Evolutionary conservation across 2,797 vertebrate genomes (phyloP).

Genomic region (Stomatorhinus walkeri): DNA sequence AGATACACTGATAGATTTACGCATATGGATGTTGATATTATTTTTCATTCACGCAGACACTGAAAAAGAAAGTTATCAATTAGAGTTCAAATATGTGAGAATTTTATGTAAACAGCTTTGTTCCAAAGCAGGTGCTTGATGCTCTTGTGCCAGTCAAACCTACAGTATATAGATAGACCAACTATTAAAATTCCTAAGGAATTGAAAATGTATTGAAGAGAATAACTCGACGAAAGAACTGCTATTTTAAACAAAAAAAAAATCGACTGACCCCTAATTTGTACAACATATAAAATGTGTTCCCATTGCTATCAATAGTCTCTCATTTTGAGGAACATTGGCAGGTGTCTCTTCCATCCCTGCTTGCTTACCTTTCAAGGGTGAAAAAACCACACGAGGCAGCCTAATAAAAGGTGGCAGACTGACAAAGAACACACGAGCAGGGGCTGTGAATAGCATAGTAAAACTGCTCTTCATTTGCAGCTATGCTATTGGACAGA

Average conservation of each 20-base stretch:
- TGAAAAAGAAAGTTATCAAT: neutral
- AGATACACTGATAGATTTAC: neutral
- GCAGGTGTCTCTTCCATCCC: conserved; percentile 38
- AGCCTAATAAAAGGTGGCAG: conserved; percentile 56
- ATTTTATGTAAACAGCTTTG: neutral
- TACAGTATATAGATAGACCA: neutral
- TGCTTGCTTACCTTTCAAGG: conserved; percentile 33
- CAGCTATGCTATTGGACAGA: conserved; percentile 46
- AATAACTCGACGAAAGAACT: neutral
- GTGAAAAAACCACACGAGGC: conserved; percentile 32
- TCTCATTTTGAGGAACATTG: neutral
- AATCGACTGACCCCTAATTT: neutral
- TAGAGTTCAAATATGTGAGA: neutral
- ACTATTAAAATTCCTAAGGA: neutral
- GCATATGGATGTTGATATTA: neutral
- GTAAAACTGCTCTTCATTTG: conserved; percentile 45
- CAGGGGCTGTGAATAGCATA: conserved; percentile 47
- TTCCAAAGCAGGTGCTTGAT: neutral
- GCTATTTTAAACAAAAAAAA: neutral
- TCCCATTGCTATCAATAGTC: neutral
- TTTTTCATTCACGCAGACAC: neutral
- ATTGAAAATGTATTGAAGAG: neutral
- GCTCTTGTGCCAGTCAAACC: neutral
- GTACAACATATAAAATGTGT: neutral
- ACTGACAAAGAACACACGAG: conserved; percentile 51